Base-by-base conservation (phyloP, 2,113 vertebrate genomes). In the Grammomys surdaster region DNA sequence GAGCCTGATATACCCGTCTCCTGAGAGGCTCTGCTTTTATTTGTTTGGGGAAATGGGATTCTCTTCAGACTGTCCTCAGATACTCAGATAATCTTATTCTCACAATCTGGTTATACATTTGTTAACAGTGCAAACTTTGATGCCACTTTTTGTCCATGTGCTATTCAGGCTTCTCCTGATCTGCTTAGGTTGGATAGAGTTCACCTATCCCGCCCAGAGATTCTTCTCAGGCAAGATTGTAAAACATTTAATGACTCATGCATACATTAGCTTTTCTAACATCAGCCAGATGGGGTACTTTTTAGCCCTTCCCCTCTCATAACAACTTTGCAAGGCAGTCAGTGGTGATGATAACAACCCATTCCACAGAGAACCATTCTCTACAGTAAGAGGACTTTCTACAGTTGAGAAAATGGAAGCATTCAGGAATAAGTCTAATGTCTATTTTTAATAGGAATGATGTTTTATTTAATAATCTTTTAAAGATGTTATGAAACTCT, bases 111-210 rank as follows among this genome's bases (percentile, higher is more conserved):
- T 80, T 69, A 48, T 46, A 91, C 24, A 94, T 87, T 84, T 43
- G 48, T 91, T 76, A 72, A 91, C 43, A 82, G 77, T 94, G 91
- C 54, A 96, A 89, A 87, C 76, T 73, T 40, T 95, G 78, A 91
- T 11, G 67, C 33, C 17, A 69, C 5, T 73, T 87, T 87, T 81
- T 86, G 40, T 19, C 28, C 72, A 88, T 6, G 12, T 81, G 20
- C 58, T 93, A 69, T 22, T 31, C 75, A 20, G 28, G 43, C 2
- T 91, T 46, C 1, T 90, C 40, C 31, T 89, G 17, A 76, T 84
- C 28, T 26, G 60, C 87, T 93, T 94, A 67, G 33, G 26, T 51
- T 46, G 60, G 48, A 9, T 48, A 90, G n/a, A 33, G 16, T 69
- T 96, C 51, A 81, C 26, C 28, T 82, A 22, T 58, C 72, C 5